Base-by-base conservation (phyloP, 2,888 invertebrate species). In the Cataglyphis livida region DNA sequence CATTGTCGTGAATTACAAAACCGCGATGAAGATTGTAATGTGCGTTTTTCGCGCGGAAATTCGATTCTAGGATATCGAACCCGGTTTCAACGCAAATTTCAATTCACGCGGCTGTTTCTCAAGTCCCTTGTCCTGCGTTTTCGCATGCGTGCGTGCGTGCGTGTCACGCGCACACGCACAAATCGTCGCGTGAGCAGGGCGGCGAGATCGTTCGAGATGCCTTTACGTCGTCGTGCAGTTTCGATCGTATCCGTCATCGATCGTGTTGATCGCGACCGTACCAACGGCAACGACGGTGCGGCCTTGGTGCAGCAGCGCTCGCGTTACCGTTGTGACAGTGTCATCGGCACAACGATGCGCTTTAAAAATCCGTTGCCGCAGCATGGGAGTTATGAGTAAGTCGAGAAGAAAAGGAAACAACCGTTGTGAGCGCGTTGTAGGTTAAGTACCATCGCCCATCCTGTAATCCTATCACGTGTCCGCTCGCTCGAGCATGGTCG, bases 381-480 rank as follows among this genome's bases (percentile, higher is more conserved):
- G 76, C 92, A 91, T 81, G 93, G 93, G 66, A 88, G 90, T 4
- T 93, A 93, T 84, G 87, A 93, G 93, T 93, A 91, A 93, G 93
- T 93, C 38, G 21, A 28, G 57, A 71, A 57, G 18, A 5, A 48
- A 57, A 35, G 28, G 32, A 21, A n/a, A 38, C 12, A 21, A 6
- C 18, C 66, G 75, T 64, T 32, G 65, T 15, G 32, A 44, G 35
- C 44, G 35, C 35, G 21, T 86, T 86, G 75, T 84, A 89, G 90
- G 90, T 89, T 84, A 82, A 78, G 65, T 66, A 21, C 65, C 44
- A 54, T 62, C 65, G 32, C n/a, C 25, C 73, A 48, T 78, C 74
- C 78, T 73, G 59, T 74, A 79, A 74, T 79, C 74, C 75, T 35
- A 44, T 59, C 59, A 79, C 78, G 74, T 59, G 75, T 18, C 15